phyloP scores from a whole-genome alignment of 2,797 vertebrate genomes.

The Notolepis coatsorum region DNA sequence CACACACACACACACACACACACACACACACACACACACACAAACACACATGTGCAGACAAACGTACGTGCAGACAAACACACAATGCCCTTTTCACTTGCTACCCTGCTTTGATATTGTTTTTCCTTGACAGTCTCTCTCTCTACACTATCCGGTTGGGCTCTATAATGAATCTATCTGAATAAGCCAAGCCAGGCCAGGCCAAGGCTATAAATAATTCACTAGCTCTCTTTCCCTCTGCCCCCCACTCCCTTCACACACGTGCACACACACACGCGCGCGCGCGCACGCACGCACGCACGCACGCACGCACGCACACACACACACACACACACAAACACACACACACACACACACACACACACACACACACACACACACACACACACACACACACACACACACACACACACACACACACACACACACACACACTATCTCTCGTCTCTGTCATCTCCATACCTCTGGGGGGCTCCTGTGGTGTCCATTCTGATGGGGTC shows the following conservation, averaged over 20 bases:
- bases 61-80: no score
- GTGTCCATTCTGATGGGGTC: slow-evolving; percentile 80
- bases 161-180: slow-evolving; percentile 88
- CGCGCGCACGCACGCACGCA: no score
- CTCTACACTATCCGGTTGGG: slow-evolving; percentile 82
- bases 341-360: no score
- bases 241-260: no score
- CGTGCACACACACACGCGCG: no score
- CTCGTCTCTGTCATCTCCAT: slow-evolving; percentile 76
- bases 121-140: slow-evolving; percentile 80
- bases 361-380: no score
- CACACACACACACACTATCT: slow-evolving; percentile 16
- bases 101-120: slow-evolving; percentile 62
- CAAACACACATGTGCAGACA: no score
- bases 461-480: slow-evolving; percentile 76
- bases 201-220: slow-evolving; percentile 89
- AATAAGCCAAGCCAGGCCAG: slow-evolving; percentile 68
- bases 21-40: slow-evolving; percentile 14
- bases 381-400: no score
- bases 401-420: neutral
- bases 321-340: no score
- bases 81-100: slow-evolving; percentile 23
- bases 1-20: slow-evolving; percentile 16
- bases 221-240: slow-evolving; percentile 52
- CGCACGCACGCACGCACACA: no score